A percentile compares a stretch with the other conserved stretches of the same genome.
Conservation (phyloP, 2,797 vertebrate genomes). For the Melanotaenia parkinsoni region DNA sequence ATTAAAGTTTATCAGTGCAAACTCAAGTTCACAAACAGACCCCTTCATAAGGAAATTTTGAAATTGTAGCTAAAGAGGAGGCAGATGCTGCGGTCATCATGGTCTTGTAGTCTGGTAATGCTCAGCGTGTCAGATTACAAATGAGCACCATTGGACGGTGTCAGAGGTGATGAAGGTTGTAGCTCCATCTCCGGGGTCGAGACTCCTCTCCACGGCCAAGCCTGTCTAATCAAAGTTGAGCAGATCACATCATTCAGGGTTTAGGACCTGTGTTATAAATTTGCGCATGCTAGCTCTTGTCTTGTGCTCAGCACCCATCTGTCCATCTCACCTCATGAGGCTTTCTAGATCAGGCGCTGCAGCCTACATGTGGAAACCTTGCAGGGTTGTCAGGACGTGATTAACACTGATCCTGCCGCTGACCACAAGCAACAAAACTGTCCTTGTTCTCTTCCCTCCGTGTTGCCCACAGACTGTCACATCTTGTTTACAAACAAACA, state of each 20-base stretch:
- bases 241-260: conserved; percentile 63
- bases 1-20: background rate
- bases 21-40: background rate
- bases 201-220: conserved; percentile 62
- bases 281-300: conserved; percentile 13
- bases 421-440: conserved; percentile 39
- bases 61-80: background rate
- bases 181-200: conserved; percentile 71
- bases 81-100: conserved; percentile 33
- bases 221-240: conserved; percentile 69
- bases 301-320: conserved; percentile 22
- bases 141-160: conserved; percentile 80
- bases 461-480: conserved; percentile 40
- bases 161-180: conserved; percentile 81
- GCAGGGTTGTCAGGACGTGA: conserved; percentile 13
- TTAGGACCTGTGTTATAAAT: conserved; percentile 19
- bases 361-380: conserved; percentile 8
- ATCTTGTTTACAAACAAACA: conserved; percentile 55
- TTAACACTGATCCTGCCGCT: conserved; percentile 39
- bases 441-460: conserved; percentile 32
- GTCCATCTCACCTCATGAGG: conserved; percentile 51
- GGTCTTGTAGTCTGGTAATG: conserved; percentile 62
- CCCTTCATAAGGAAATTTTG: conserved; percentile 23
- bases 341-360: conserved; percentile 13
- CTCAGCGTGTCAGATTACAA: conserved; percentile 74